These are phyloP conservation scores for Brachymystax lenok DNA, from an alignment of 2,797 vertebrate species.

Conservation along the genomic window DNA sequence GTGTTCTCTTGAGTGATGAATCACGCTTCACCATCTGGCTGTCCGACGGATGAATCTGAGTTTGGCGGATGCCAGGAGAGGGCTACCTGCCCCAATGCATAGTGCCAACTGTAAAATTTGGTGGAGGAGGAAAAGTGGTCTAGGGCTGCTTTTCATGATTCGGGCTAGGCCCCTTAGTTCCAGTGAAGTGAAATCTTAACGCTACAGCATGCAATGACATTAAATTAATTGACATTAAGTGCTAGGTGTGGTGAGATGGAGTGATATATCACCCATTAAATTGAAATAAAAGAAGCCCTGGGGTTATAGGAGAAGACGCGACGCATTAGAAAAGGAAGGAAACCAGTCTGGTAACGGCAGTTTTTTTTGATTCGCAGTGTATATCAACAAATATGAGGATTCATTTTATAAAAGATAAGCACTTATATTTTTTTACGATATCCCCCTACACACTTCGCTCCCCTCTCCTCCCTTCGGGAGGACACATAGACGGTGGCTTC, in stretches of 20 bases:
- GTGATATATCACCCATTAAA: constrained; percentile 31
- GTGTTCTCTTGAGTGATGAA: too few relatives aligned
- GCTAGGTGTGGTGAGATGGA: constrained; percentile 14
- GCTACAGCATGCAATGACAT: too few relatives aligned
- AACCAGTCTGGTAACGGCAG: background rate
- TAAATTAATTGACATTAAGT: constrained; percentile 12
- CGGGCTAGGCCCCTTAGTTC: too few relatives aligned
- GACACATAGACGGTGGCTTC: constrained; percentile 4
- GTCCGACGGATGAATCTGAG: too few relatives aligned
- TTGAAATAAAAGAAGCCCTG: constrained; percentile 16
- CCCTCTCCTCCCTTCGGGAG: background rate
- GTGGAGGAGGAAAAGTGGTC: too few relatives aligned
- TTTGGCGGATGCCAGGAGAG: too few relatives aligned
- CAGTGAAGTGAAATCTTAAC: too few relatives aligned
- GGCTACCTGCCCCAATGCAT: too few relatives aligned
- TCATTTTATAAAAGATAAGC: background rate
- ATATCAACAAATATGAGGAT: background rate
- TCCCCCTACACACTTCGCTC: background rate
- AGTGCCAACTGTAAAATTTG: too few relatives aligned
- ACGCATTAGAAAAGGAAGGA: constrained; percentile 7
- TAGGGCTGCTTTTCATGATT: too few relatives aligned
- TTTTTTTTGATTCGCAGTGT: background rate
- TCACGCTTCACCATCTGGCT: too few relatives aligned
- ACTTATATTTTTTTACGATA: background rate
- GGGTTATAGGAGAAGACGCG: constrained; percentile 9